phyloP scores from a whole-genome alignment of 1,140 invertebrate species.

The Drosophila quadrilineata region DNA sequence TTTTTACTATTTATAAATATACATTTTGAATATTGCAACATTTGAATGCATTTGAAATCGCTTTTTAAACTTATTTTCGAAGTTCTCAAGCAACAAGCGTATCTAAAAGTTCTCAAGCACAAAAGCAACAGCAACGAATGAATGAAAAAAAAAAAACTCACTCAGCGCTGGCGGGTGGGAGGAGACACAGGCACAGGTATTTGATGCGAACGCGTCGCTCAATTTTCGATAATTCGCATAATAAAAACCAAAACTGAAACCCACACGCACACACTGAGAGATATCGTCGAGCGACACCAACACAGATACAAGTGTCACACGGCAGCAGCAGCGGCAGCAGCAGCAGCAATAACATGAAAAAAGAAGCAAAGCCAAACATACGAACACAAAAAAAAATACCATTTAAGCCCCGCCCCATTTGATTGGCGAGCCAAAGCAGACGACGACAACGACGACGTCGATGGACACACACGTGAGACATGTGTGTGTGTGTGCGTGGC shows the following conservation, averaged over 20 bases:
- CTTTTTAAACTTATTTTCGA: no score
- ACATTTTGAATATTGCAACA: no score
- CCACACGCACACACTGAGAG: slow-evolving; percentile 22
- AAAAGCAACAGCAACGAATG: no score
- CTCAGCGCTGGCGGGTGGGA: slow-evolving; percentile 7
- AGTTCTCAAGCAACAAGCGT: slow-evolving; percentile 2
- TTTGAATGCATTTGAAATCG: no score
- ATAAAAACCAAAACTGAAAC: slow-evolving; percentile 68
- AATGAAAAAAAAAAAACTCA: slow-evolving; percentile 19
- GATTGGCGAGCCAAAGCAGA: slow-evolving; percentile 77
- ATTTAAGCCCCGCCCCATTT: slow-evolving; percentile 81
- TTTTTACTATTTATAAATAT: no score
- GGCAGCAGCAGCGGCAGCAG: slow-evolving; percentile 30
- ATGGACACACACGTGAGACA: slow-evolving; percentile 59
- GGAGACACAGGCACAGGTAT: slow-evolving; percentile 8
- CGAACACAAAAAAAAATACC: slow-evolving; percentile 38
- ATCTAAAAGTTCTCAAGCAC: no score
- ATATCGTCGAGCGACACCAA: slow-evolving; percentile 20
- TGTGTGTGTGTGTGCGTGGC: slow-evolving; percentile 35
- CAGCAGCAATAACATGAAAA: slow-evolving; percentile 32
- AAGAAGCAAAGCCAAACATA: slow-evolving; percentile 26
- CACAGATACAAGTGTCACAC: slow-evolving; percentile 58
- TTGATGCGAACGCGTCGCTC: slow-evolving; percentile 37
- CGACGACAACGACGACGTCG: slow-evolving; percentile 61
- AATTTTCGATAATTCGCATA: slow-evolving; percentile 78